Conservation (phyloP, 2,113 vertebrate genomes). For the Phaethornis superciliosus region DNA sequence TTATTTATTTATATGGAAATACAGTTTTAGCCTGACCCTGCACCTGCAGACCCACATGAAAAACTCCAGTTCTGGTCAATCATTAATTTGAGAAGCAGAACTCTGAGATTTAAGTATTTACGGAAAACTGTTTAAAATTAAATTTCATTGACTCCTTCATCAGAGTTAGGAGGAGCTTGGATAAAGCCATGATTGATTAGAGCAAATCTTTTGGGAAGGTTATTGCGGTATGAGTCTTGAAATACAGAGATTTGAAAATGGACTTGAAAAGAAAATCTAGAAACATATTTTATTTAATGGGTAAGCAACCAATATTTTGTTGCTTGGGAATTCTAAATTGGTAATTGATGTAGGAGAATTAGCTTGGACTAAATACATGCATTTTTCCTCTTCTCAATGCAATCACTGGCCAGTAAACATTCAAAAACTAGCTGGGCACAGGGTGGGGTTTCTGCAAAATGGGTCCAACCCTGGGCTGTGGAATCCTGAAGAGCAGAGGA, state of each 20-base stretch:
- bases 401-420: background rate
- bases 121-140: background rate
- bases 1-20: background rate
- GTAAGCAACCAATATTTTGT: background rate
- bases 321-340: background rate
- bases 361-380: background rate
- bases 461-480: background rate
- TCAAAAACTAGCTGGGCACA: background rate
- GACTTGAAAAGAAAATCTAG: background rate
- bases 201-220: background rate
- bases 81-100: background rate
- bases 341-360: background rate
- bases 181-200: background rate
- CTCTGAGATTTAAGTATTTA: background rate
- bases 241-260: background rate
- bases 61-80: background rate
- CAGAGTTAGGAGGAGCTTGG: background rate
- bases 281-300: background rate
- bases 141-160: background rate
- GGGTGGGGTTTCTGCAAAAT: background rate
- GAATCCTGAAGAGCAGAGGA: background rate
- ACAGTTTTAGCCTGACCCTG: background rate
- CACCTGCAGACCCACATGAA: background rate
- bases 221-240: background rate
- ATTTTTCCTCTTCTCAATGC: background rate